Evolutionary conservation across 1,140 invertebrate species (phyloP).

Genomic region (Diachasma alloeum): DNA sequence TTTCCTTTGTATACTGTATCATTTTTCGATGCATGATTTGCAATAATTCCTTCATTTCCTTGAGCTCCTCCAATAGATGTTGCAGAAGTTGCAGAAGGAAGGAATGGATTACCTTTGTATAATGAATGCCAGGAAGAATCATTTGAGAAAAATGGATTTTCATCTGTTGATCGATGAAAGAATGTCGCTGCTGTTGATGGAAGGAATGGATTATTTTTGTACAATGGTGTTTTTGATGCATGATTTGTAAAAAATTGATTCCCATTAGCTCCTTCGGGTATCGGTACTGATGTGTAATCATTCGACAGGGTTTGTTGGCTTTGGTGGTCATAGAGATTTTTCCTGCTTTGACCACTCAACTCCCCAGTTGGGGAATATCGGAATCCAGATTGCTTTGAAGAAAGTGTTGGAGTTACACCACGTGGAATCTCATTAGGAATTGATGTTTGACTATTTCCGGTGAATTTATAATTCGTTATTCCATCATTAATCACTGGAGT

Average conservation of each 20-base stretch:
- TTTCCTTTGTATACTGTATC: neutral
- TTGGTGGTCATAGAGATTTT: too few species aligned
- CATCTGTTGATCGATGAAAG: neutral
- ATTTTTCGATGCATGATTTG: neutral
- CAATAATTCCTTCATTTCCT: slow-evolving; percentile 5
- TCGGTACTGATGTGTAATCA: neutral
- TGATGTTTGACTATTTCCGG: neutral
- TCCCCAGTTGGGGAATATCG: too few species aligned
- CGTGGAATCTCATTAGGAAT: neutral
- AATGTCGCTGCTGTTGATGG: neutral
- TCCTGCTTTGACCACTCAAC: too few species aligned
- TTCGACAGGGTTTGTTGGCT: neutral
- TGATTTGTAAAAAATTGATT: slow-evolving; percentile 20
- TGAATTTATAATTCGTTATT: neutral
- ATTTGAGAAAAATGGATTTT: neutral
- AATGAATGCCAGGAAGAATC: neutral
- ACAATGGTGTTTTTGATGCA: neutral
- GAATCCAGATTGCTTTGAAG: neutral
- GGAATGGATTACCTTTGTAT: neutral
- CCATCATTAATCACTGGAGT: neutral
- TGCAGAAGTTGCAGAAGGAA: neutral
- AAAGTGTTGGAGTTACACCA: neutral
- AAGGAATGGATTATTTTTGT: neutral
- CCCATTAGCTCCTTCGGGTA: neutral
- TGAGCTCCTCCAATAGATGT: neutral